These are phyloP conservation scores for Upupa epops DNA, from an alignment of 2,113 vertebrate genomes.

Conservation along the genomic window DNA sequence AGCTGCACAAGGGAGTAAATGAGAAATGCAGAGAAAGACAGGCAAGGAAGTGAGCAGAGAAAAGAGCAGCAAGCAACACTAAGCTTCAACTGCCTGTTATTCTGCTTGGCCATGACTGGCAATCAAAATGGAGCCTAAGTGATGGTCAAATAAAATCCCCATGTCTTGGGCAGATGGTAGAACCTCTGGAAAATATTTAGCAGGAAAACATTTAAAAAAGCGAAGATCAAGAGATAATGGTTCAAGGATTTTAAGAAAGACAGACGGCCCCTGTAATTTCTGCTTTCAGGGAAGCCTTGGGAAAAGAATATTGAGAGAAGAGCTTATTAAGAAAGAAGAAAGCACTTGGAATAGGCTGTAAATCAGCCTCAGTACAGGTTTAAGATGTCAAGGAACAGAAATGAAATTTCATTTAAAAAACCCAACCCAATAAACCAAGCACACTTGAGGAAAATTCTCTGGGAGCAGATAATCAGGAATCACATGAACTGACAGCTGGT, in stretches of 20 bases:
- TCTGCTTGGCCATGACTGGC: neutral
- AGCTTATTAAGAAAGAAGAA: constrained; percentile 3
- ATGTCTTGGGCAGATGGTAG: neutral
- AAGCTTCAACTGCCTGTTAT: neutral
- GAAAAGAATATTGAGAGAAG: constrained; percentile 1
- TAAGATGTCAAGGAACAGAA: neutral
- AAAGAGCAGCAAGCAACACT: neutral
- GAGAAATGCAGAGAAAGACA: constrained; percentile 7
- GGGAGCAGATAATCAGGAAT: neutral
- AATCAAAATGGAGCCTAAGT: neutral
- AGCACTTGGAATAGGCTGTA: neutral
- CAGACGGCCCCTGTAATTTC: neutral
- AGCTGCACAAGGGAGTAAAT: neutral
- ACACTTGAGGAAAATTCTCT: neutral
- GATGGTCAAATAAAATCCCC: neutral
- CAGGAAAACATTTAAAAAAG: constrained; percentile 1
- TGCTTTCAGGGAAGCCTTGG: neutral
- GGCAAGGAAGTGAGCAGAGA: neutral
- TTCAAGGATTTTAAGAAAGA: constrained; percentile 8
- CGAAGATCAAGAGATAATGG: constrained; percentile 1
- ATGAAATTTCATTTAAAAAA: neutral
- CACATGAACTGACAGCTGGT: neutral
- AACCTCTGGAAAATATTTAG: neutral
- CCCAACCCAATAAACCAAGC: neutral
- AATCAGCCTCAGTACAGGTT: neutral